Evolutionary conservation across 2,888 invertebrate genomes (phyloP).

Genomic region (Apamea monoglypha): DNA sequence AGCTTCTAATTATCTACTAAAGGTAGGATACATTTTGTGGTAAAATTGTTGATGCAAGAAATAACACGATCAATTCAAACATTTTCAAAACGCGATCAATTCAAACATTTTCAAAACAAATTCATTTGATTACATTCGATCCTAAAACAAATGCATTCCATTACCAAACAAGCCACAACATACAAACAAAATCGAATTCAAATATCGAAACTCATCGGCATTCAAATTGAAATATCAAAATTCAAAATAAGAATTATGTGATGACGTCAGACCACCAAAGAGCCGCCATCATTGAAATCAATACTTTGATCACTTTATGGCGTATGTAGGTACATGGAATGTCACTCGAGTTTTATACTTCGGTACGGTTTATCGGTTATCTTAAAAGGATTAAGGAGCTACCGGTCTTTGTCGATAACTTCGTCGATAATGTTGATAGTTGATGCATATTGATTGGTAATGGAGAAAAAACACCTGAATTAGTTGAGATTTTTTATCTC

Average conservation of each 20-base stretch:
- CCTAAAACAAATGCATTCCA: slow-evolving; percentile 46
- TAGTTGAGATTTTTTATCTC: slow-evolving; percentile 3
- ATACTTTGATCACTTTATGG: slow-evolving; percentile 73
- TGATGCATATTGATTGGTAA: slow-evolving; percentile 66
- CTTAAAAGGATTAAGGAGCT: slow-evolving; percentile 84
- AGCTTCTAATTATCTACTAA: background rate
- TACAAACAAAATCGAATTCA: slow-evolving; percentile 37
- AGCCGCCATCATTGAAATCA: slow-evolving; percentile 67
- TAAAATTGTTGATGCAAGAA: background rate
- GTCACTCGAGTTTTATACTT: slow-evolving; percentile 81
- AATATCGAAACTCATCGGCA: slow-evolving; percentile 56
- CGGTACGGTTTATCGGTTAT: slow-evolving; percentile 74
- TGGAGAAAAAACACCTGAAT: slow-evolving; percentile 52
- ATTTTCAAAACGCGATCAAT: background rate
- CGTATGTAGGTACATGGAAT: slow-evolving; percentile 82
- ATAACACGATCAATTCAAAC: slow-evolving; percentile 10
- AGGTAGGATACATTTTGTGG: background rate
- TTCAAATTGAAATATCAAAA: slow-evolving; percentile 66
- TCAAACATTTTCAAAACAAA: slow-evolving; percentile 16
- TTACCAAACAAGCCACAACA: slow-evolving; percentile 41
- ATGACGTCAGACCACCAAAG: slow-evolving; percentile 76
- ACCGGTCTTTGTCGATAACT: slow-evolving; percentile 79
- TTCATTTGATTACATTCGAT: slow-evolving; percentile 36
- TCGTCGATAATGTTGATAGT: slow-evolving; percentile 59
- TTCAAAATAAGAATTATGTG: slow-evolving; percentile 61